These are phyloP conservation scores for Nipponia nippon DNA, from an alignment of 2,113 vertebrate species.

Conservation along the genomic window DNA sequence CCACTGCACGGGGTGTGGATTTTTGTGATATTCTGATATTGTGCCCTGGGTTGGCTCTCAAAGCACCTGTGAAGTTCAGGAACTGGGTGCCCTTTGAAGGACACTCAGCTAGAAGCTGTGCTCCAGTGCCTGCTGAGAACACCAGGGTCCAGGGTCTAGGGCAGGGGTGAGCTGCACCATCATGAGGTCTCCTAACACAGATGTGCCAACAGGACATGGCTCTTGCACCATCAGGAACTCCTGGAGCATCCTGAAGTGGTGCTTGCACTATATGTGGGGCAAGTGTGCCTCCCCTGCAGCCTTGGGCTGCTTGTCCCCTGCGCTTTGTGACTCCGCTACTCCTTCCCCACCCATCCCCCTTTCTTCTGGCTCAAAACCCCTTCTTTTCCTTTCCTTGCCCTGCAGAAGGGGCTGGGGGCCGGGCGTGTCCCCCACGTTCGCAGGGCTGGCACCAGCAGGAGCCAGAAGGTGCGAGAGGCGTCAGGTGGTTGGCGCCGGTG, in stretches of 20 bases:
- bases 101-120: neutral
- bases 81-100: neutral
- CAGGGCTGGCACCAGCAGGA: neutral
- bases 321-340: neutral
- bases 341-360: neutral
- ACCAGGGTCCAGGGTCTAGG: neutral
- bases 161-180: neutral
- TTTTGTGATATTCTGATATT: too few species aligned
- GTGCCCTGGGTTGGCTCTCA: neutral
- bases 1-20: neutral
- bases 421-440: neutral
- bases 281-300: neutral
- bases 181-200: neutral
- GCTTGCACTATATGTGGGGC: neutral
- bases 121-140: neutral
- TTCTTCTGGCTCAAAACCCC: neutral
- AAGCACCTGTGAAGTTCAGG: neutral
- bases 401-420: neutral
- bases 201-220: neutral
- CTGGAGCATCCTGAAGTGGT: neutral
- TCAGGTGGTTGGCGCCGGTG: accelerated
- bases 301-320: neutral
- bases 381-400: neutral
- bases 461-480: neutral
- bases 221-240: neutral